Percentiles rank a stretch among this genome's conserved stretches.
Conservation (phyloP, 2,113 vertebrate species). For the Trachemys scripta region DNA sequence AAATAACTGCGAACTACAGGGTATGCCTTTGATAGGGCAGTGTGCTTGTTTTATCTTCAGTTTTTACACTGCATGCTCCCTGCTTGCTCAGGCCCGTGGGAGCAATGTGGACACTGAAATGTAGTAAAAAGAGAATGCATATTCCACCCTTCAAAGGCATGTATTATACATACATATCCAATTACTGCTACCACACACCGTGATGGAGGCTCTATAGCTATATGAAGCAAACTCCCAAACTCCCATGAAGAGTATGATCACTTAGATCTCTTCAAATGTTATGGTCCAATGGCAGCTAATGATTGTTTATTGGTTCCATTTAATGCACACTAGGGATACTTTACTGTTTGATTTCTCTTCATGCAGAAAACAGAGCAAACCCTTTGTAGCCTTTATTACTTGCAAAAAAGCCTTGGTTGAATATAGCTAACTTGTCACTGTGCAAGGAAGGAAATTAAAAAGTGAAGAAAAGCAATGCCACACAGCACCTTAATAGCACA, state of each 20-base stretch:
- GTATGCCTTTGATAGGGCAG: constrained; percentile 29
- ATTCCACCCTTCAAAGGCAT: constrained; percentile 7
- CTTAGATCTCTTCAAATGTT: constrained; percentile 56
- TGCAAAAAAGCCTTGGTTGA: constrained; percentile 33
- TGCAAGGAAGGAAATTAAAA: constrained; percentile 59
- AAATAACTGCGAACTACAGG: constrained; percentile 32
- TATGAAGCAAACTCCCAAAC: neutral
- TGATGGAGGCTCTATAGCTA: neutral
- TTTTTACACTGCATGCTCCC: neutral
- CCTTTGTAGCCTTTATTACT: constrained; percentile 59
- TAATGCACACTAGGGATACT: constrained; percentile 57
- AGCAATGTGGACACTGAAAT: constrained; percentile 14
- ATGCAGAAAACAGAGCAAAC: constrained; percentile 69
- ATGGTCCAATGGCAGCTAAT: constrained; percentile 58
- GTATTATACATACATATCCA: neutral
- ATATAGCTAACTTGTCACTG: neutral
- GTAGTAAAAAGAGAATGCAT: neutral
- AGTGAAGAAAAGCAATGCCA: neutral
- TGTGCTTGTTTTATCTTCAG: constrained; percentile 38
- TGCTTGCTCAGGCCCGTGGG: neutral
- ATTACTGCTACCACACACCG: neutral
- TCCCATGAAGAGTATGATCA: constrained; percentile 30
- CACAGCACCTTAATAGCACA: fast-evolving
- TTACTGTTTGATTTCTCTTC: constrained; percentile 64
- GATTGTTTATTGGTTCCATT: constrained; percentile 74